phyloP scores from a whole-genome alignment of 2,113 vertebrate genomes.

The Pica pica region DNA sequence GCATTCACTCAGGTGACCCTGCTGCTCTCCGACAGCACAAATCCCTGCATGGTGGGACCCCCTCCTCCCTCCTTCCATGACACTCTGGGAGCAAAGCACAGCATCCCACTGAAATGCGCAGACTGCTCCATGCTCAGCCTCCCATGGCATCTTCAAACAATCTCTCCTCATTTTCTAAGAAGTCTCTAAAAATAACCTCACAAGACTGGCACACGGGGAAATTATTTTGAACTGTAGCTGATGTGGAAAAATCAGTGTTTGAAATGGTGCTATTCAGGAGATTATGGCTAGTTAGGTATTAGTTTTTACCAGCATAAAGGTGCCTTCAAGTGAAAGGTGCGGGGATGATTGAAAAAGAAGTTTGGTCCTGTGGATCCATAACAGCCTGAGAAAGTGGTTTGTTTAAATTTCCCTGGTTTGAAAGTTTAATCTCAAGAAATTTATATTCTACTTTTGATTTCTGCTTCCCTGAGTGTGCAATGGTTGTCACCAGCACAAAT shows the following conservation, averaged over 20 bases:
- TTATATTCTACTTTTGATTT: not conserved
- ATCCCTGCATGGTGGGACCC: not conserved
- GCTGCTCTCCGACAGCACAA: not conserved
- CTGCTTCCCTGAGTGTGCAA: not conserved
- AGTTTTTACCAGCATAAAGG: not conserved
- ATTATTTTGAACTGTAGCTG: conserved; percentile 5
- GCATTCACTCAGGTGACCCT: not conserved
- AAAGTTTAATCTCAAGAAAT: not conserved
- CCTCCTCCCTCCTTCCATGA: rapidly evolving
- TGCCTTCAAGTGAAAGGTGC: not conserved
- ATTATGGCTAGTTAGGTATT: not conserved
- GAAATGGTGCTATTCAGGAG: not conserved
- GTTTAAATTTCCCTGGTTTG: not conserved
- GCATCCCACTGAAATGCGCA: not conserved
- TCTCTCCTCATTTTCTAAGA: not conserved
- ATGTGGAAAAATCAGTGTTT: conserved; percentile 4
- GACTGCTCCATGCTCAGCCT: not conserved
- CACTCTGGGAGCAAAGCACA: not conserved
- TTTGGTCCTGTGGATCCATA: not conserved
- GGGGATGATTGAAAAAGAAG: not conserved
- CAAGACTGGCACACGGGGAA: not conserved
- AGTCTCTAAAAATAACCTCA: not conserved
- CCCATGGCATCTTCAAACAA: not conserved
- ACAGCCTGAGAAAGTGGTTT: not conserved
- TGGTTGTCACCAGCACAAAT: not conserved